phyloP scores from a whole-genome alignment of 2,113 vertebrate genomes.

The Notothenia rossii region DNA sequence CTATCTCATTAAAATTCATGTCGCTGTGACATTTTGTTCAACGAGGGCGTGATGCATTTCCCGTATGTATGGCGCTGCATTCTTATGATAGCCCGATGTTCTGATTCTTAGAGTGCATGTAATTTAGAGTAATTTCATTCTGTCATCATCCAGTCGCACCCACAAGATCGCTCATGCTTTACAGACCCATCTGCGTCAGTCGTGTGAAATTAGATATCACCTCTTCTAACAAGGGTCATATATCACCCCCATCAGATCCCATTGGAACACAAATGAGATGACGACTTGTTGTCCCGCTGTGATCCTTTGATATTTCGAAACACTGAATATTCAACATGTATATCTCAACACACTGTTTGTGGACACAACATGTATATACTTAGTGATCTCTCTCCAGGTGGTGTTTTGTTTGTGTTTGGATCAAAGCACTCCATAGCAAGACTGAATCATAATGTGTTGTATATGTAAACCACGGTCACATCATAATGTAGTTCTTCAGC shows the following conservation, averaged over 20 bases:
- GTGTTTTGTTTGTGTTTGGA: constrained; percentile 63
- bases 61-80: constrained; percentile 45
- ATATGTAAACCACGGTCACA: constrained; percentile 53
- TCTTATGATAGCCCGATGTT: constrained; percentile 61
- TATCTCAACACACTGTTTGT: constrained; percentile 46
- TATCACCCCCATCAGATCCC: constrained; percentile 70
- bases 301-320: constrained; percentile 50
- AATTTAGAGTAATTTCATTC: constrained; percentile 72
- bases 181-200: constrained; percentile 71
- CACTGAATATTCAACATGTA: constrained; percentile 62
- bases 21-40: constrained; percentile 59
- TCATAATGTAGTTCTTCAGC: constrained; percentile 47
- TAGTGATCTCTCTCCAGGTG: constrained; percentile 61
- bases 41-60: constrained; percentile 55
- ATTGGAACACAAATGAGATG: constrained; percentile 74
- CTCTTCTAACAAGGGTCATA: constrained; percentile 76
- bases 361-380: constrained; percentile 43
- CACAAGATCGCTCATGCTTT: constrained; percentile 72
- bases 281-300: constrained; percentile 59
- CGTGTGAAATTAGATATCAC: constrained; percentile 74
- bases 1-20: constrained; percentile 66
- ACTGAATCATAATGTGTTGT: constrained; percentile 59
- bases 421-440: constrained; percentile 62
- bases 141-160: constrained; percentile 57
- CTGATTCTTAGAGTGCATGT: constrained; percentile 69